Conservation (phyloP, 2,113 vertebrate species). For the Malurus elegans region DNA sequence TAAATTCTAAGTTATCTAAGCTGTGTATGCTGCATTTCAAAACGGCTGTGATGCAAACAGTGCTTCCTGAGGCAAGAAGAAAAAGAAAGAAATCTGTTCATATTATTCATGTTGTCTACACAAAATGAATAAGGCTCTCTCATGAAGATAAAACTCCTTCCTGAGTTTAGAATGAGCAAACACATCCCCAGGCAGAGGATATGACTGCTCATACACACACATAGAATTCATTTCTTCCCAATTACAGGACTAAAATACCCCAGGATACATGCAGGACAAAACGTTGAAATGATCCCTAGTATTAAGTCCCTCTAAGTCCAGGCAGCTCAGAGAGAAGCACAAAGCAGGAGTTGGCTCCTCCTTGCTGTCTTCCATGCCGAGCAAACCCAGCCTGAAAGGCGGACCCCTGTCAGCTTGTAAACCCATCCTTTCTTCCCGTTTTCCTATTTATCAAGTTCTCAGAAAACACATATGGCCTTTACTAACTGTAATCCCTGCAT, state of each 20-base stretch:
- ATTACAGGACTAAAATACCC: neutral
- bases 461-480: neutral
- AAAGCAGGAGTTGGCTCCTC: neutral
- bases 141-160: neutral
- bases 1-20: neutral
- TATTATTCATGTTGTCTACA: neutral
- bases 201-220: neutral
- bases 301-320: neutral
- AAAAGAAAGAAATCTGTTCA: neutral
- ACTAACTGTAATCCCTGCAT: neutral
- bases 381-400: neutral
- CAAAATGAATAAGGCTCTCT: neutral
- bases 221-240: neutral
- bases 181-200: neutral
- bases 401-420: neutral
- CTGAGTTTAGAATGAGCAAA: neutral
- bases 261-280: neutral
- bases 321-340: neutral
- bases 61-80: neutral
- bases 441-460: neutral
- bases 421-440: neutral
- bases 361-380: rapidly evolving
- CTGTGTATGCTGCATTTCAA: neutral
- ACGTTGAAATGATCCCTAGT: neutral
- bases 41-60: neutral